Conservation (phyloP, 2,113 vertebrate genomes). For the Saccopteryx leptura region DNA sequence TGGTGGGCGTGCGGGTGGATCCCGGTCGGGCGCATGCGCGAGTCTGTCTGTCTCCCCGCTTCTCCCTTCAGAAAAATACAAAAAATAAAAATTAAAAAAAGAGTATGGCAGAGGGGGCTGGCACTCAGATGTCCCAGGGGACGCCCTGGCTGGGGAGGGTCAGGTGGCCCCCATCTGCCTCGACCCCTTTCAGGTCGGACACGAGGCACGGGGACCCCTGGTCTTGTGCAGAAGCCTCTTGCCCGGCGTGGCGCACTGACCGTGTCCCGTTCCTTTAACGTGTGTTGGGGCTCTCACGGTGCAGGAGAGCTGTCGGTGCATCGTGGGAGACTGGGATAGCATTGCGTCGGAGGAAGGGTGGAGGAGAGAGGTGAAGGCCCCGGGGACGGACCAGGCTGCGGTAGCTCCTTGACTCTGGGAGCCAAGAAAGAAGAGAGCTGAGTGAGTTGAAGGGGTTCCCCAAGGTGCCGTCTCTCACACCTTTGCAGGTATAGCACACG, state of each 20-base stretch:
- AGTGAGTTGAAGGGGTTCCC: neutral
- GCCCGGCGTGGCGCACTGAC: neutral
- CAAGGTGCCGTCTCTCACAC: constrained; percentile 75
- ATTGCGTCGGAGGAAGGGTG: constrained; percentile 71
- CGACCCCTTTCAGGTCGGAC: neutral
- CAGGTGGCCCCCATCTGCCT: neutral
- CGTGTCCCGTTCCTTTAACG: neutral
- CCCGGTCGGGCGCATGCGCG: too few species aligned
- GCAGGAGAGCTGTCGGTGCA: neutral
- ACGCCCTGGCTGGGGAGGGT: neutral
- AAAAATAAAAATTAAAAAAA: too few species aligned
- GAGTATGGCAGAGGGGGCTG: neutral
- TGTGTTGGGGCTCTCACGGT: neutral
- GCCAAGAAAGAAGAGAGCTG: neutral
- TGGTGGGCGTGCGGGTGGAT: too few species aligned
- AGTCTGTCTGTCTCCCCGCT: too few species aligned
- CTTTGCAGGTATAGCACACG: neutral
- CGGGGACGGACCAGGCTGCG: constrained; percentile 66
- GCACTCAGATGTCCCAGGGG: neutral
- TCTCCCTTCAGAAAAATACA: too few species aligned
- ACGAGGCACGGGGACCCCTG: neutral
- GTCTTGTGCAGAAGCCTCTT: neutral
- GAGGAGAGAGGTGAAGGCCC: constrained; percentile 77
- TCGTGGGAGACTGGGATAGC: too few species aligned
- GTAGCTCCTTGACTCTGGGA: constrained; percentile 47